A percentile compares a stretch with the other conserved stretches of the same genome.
Conservation (phyloP, 2,888 invertebrate species). For the Metellina segmentata region DNA sequence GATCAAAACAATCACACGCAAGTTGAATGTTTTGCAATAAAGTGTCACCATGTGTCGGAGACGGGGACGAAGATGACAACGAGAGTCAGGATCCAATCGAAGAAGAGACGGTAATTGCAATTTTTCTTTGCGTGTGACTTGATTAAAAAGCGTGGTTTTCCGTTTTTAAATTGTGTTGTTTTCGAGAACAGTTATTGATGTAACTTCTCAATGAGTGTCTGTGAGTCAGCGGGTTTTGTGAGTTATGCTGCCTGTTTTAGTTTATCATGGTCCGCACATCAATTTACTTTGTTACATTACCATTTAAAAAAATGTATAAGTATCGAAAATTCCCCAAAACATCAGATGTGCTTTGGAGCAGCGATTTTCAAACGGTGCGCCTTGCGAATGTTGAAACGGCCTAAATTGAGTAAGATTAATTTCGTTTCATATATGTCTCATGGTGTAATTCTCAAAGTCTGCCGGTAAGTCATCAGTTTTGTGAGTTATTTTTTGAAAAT, state of each 20-base stretch:
- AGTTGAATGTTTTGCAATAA: slow-evolving; percentile 63
- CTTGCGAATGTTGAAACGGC: not conserved
- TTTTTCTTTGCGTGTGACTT: not conserved
- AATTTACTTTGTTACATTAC: too few relatives aligned
- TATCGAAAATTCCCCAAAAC: too few relatives aligned
- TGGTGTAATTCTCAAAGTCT: too few relatives aligned
- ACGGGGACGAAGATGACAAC: not conserved
- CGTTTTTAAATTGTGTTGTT: not conserved
- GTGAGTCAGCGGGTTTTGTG: not conserved
- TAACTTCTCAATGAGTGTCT: not conserved
- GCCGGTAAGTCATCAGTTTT: too few relatives aligned
- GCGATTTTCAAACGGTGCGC: slow-evolving; percentile 14
- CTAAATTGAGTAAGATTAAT: too few relatives aligned
- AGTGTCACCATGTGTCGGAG: slow-evolving; percentile 53
- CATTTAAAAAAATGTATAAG: not conserved
- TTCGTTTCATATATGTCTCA: too few relatives aligned
- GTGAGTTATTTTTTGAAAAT: too few relatives aligned
- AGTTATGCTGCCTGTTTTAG: too few relatives aligned
- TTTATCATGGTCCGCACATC: too few relatives aligned
- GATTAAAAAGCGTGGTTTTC: too few relatives aligned
- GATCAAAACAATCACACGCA: not conserved
- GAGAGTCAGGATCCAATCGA: slow-evolving; percentile 11
- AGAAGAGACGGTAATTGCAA: slow-evolving; percentile 4
- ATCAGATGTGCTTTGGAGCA: not conserved
- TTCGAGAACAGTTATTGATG: too few relatives aligned